These are phyloP conservation scores for Scophthalmus maximus DNA, from an alignment of 2,113 vertebrate genomes.

Conservation along the genomic window DNA sequence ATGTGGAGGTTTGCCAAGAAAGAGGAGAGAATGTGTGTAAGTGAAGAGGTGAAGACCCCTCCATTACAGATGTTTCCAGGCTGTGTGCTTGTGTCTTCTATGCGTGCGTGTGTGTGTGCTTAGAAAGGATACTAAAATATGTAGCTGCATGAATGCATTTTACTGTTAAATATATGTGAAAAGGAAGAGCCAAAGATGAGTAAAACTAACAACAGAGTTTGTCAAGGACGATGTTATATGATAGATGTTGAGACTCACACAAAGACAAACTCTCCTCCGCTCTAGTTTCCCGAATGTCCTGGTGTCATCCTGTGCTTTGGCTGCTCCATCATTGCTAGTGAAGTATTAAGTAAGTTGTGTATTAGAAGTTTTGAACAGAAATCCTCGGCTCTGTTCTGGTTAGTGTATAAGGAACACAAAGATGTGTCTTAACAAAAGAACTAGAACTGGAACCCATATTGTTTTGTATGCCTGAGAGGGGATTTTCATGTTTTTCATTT, in stretches of 20 bases:
- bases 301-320: background rate
- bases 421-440: background rate
- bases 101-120: background rate
- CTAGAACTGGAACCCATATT: background rate
- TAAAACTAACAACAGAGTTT: background rate
- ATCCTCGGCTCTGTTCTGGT: background rate
- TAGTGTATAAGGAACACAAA: conserved; percentile 1
- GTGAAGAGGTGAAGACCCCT: conserved; percentile 26
- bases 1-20: conserved; percentile 14
- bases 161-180: too few relatives aligned
- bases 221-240: background rate
- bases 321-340: background rate
- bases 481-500: background rate
- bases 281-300: conserved; percentile 3
- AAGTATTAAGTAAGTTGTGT: too few relatives aligned
- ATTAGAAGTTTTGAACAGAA: background rate
- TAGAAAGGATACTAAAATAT: background rate
- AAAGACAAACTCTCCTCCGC: background rate
- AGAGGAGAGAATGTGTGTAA: background rate
- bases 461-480: background rate
- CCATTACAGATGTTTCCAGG: conserved; percentile 28
- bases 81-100: too few relatives aligned
- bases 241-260: background rate
- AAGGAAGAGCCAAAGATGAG: background rate
- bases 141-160: background rate